Base-by-base conservation (phyloP, 2,888 invertebrate genomes). In the Apamea epomidion region DNA sequence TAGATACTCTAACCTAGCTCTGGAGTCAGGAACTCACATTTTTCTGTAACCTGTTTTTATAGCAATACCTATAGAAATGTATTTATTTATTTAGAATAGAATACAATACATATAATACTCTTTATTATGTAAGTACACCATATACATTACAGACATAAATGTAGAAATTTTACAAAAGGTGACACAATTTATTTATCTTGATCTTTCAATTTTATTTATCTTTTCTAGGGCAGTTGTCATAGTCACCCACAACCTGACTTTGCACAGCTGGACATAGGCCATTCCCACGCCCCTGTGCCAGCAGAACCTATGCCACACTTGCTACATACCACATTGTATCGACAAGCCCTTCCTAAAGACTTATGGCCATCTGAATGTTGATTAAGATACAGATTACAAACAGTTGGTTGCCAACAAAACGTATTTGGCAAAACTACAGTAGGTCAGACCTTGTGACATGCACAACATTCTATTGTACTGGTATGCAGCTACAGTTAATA, bases 391-490 rank as follows among this genome's bases (percentile, higher is more conserved):
- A 80, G 58, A 80, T 73, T 69, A 79, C 64, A 54, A 64, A 60
- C 62, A 16, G 42, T 71, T 18, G 62, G 51, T 7, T 85, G 82
- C 82, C 82, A 85, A 85, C 25, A 74, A 82, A 74, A 80, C 14
- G 4, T 48, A 67, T 64, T 83, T 83, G 83, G 83, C 86, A 83
- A 85, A 85, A 64, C 75, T 29, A 58, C 32, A 51, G 10, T 71
- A 72, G 51, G 25, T n/a, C 68, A 75, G 37, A 68, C 81, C 74
- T 80, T 85, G 85, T 51, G 29, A 25, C 62, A 74, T 54, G 60
- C 64, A 73, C 37, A 70, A 54, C 65, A 85, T 74, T 80, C 21
- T 82, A 69, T 78, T 79, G 42, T 69, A 51, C 68, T 58, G 45
- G 25, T 32, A 25, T 48, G n/a, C 5, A 32, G 48, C 21, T 18